A percentile compares a stretch with the other conserved stretches of the same genome.
Evolutionary conservation across 1,140 invertebrate genomes (phyloP).

Genomic region (Micrasema minimum): DNA sequence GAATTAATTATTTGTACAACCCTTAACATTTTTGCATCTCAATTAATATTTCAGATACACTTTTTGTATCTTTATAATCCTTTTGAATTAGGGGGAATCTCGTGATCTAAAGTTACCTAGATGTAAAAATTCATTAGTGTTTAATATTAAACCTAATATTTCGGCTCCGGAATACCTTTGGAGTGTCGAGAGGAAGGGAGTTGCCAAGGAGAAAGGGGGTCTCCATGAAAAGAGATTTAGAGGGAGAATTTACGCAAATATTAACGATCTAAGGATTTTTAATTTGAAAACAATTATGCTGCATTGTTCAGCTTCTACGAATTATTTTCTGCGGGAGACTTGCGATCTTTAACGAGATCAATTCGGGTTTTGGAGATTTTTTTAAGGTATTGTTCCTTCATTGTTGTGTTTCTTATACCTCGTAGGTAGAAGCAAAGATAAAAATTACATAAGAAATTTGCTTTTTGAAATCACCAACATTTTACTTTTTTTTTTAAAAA

Average conservation of each 20-base stretch:
- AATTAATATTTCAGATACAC: slow-evolving; percentile 26
- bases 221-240: slow-evolving; percentile 31
- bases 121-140: slow-evolving; percentile 38
- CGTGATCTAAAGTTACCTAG: slow-evolving; percentile 13
- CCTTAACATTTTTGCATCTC: not conserved
- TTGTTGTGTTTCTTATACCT: not conserved
- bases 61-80: slow-evolving; percentile 22
- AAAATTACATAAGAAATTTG: not conserved
- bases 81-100: slow-evolving; percentile 15
- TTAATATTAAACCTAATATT: slow-evolving; percentile 31
- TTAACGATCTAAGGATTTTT: slow-evolving; percentile 48
- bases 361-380: slow-evolving; percentile 6
- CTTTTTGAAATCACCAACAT: no score
- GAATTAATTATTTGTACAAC: slow-evolving; percentile 11
- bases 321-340: slow-evolving; percentile 27
- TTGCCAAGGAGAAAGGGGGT: slow-evolving; percentile 47
- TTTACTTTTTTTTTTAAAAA: no score
- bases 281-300: slow-evolving; percentile 45
- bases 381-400: not conserved
- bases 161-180: slow-evolving; percentile 20
- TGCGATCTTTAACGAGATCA: slow-evolving; percentile 22
- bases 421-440: slow-evolving; percentile 1
- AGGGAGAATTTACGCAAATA: slow-evolving; percentile 39
- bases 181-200: slow-evolving; percentile 12
- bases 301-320: slow-evolving; percentile 42